These are phyloP conservation scores for Trissoscelio sp. DNA, from an alignment of 2,888 invertebrate species.

Conservation along the genomic window DNA sequence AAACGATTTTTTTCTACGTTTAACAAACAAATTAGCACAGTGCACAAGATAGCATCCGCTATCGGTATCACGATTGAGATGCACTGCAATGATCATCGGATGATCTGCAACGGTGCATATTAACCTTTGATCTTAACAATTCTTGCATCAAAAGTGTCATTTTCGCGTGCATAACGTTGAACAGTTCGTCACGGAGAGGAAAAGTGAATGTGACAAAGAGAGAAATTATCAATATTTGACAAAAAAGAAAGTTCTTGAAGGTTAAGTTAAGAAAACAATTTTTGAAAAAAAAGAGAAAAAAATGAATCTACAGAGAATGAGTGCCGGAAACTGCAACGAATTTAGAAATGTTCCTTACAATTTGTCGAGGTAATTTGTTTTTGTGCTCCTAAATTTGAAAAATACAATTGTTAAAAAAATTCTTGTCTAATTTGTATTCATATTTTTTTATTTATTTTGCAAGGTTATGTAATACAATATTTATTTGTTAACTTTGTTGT, in stretches of 20 bases:
- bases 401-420: too few species aligned
- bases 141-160: conserved; percentile 1
- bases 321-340: conserved; percentile 71
- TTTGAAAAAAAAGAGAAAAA: too few species aligned
- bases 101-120: conserved; percentile 1
- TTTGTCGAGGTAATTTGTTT: background rate
- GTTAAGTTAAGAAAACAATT: too few species aligned
- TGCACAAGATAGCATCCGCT: background rate
- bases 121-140: conserved; percentile 49
- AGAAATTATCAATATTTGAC: too few species aligned
- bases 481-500: too few species aligned
- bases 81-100: background rate
- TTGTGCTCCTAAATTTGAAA: too few species aligned
- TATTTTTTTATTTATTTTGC: conserved; percentile 2
- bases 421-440: too few species aligned
- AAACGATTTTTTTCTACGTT: too few species aligned
- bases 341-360: conserved; percentile 74
- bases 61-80: background rate
- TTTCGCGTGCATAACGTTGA: too few species aligned
- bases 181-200: background rate
- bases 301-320: conserved; percentile 74
- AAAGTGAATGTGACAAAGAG: background rate
- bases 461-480: too few species aligned
- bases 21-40: too few species aligned
- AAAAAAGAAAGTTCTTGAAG: too few species aligned